Evolutionary conservation across 2,797 vertebrate species (phyloP), one percentile per base, ranked within the genome.

Genomic region (Alauda arvensis): DNA sequence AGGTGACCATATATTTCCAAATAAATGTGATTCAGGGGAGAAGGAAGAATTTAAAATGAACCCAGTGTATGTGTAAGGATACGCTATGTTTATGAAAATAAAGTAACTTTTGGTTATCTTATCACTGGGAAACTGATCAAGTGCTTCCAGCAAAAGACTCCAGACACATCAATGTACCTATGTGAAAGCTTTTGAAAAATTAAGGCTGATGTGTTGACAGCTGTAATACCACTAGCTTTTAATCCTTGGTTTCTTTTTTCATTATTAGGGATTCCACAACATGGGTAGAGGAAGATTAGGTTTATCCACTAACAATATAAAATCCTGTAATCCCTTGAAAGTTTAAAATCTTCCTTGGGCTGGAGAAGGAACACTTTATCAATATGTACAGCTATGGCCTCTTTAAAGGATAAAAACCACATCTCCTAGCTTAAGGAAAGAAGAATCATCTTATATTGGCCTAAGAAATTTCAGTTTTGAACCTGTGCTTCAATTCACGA

Each of bases 261-360:
- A 87, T 95, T 94, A 94, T 93, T 93, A 94, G 61, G 83, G 90
- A 94, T 94, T 93, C 83, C 51, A 90, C 62, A 82, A 91, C 92
- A 93, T 68, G 80, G 93, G 80, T 90, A 93, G 65, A 46, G 82
- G 80, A 92, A 95, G 93, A 94, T 94, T 94, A 94, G 74, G 85
- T 92, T 94, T 94, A 95, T 91, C 93, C 91, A 94, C 88, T 93
- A 94, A 94, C 90, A 95, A 90, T 92, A 87, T 92, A 91, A 94
- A 95, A 94, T 93, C 91, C 83, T 94, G 88, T 95, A 94, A 95
- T 95, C 93, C 91, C 74, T 52, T 94, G 91, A 89, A 94, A 94
- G 77, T 94, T 95, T 95, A 93, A 92, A 94, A 94, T 94, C 93
- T 95, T 94, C 68, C 85, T 85, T 87, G 85, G 90, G 40, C 88